These are phyloP conservation scores for Saguinus imperator DNA, from an alignment of 2,113 vertebrate genomes.

Conservation along the genomic window DNA sequence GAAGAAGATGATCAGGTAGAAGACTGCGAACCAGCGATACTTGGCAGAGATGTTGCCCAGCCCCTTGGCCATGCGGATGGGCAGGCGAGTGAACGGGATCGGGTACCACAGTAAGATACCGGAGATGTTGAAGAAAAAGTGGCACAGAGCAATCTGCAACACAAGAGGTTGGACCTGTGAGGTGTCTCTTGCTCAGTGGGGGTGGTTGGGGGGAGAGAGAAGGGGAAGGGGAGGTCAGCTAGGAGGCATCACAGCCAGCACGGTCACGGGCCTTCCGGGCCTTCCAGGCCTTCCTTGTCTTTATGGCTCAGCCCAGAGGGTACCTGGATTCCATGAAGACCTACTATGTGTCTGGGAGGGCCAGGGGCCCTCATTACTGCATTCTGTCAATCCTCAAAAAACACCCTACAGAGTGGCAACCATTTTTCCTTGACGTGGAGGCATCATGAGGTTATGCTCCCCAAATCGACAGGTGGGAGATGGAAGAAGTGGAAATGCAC, in stretches of 20 bases:
- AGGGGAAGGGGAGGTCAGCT: background rate
- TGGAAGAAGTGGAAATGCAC: background rate
- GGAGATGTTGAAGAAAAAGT: constrained; percentile 98
- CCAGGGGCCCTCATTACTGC: fast-evolving
- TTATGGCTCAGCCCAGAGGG: background rate
- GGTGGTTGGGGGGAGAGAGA: fast-evolving
- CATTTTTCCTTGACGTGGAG: background rate
- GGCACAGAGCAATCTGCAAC: constrained; percentile 95
- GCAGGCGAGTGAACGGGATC: constrained; percentile 90
- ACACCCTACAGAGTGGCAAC: background rate
- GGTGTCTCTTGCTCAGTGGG: fast-evolving
- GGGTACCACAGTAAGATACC: constrained; percentile 97
- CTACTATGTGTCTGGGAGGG: fast-evolving
- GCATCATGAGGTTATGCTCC: background rate
- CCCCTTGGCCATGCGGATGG: constrained; percentile 90
- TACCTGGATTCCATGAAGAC: no score
- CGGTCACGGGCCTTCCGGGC: background rate
- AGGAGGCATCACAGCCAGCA: fast-evolving
- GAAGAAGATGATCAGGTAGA: constrained; percentile 93
- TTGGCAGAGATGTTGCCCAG: constrained; percentile 90
- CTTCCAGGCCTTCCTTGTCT: background rate
- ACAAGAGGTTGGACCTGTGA: constrained; percentile 36
- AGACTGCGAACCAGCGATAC: constrained; percentile 95
- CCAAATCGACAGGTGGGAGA: background rate
- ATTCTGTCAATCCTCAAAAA: background rate